Percentiles rank a stretch among this genome's conserved stretches.
phyloP scores from a whole-genome alignment of 2,113 vertebrate genomes.

The Pogonocichla stellata region DNA sequence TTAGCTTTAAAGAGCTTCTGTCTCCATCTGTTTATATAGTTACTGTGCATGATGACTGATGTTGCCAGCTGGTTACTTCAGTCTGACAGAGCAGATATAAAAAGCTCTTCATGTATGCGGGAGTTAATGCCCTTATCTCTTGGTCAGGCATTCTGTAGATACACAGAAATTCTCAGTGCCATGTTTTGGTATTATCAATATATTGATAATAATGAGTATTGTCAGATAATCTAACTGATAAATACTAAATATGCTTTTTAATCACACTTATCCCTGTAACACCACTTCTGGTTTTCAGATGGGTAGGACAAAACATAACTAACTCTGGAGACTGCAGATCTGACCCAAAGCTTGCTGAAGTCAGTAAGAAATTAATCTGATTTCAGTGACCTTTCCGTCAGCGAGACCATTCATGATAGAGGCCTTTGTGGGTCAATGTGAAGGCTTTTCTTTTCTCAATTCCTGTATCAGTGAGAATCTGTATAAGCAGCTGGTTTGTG shows the following conservation, averaged over 20 bases:
- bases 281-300: background rate
- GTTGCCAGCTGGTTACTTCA: slow-evolving; percentile 36
- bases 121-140: background rate
- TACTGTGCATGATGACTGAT: slow-evolving; percentile 14
- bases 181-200: background rate
- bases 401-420: rapidly evolving
- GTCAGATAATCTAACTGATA: background rate
- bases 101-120: slow-evolving; percentile 5
- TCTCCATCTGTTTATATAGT: slow-evolving; percentile 29
- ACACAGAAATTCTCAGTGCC: background rate
- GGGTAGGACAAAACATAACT: background rate
- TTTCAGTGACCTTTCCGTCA: background rate
- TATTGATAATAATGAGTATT: background rate
- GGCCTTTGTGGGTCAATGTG: background rate
- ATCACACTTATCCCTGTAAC: background rate
- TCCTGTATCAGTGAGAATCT: background rate
- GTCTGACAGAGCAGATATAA: slow-evolving; percentile 27
- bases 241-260: background rate
- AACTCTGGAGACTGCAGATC: background rate
- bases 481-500: background rate
- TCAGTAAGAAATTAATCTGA: background rate
- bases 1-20: background rate
- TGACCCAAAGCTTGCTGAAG: background rate
- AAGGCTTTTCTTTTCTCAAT: background rate
- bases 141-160: background rate